phyloP scores from a whole-genome alignment of 2,888 invertebrate species.

The Drosophila mimetica region DNA sequence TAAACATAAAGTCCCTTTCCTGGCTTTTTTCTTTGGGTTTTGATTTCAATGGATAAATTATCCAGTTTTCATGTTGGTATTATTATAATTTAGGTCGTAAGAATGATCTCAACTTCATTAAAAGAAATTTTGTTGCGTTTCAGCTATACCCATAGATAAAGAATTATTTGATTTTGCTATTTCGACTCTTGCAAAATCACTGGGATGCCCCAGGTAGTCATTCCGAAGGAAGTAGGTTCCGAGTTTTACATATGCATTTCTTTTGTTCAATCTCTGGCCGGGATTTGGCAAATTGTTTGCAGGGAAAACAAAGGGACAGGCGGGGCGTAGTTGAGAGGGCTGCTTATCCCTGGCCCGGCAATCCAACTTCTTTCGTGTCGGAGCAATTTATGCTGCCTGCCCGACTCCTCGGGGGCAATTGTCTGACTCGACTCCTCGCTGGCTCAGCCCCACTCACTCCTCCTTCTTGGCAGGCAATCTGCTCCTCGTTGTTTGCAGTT shows the following conservation, averaged over 20 bases:
- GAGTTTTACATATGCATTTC: conserved; percentile 73
- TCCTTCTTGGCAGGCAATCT: conserved; percentile 23
- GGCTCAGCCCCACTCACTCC: neutral
- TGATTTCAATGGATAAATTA: too few relatives aligned
- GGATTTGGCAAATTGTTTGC: conserved; percentile 71
- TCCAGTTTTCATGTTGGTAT: too few relatives aligned
- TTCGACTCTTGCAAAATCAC: neutral
- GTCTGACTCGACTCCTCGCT: conserved; percentile 43
- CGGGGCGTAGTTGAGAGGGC: conserved; percentile 30
- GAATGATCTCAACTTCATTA: too few relatives aligned
- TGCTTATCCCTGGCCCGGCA: conserved; percentile 48
- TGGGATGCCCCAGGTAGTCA: neutral
- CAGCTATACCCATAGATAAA: too few relatives aligned
- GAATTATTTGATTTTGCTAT: neutral
- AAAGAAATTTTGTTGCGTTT: too few relatives aligned
- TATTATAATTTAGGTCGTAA: too few relatives aligned
- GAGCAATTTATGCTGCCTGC: conserved; percentile 62
- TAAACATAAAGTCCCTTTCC: too few relatives aligned
- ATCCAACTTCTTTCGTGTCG: conserved; percentile 40
- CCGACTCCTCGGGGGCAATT: conserved; percentile 51
- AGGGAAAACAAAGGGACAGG: conserved; percentile 57
- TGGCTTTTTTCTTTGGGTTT: too few relatives aligned
- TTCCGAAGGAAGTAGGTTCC: conserved; percentile 9
- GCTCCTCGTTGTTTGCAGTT: conserved; percentile 53
- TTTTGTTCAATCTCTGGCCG: conserved; percentile 55